Evolutionary conservation across 1,140 invertebrate species (phyloP), one percentile per base, ranked within the genome.

Genomic region (Zaprionus capensis): DNA sequence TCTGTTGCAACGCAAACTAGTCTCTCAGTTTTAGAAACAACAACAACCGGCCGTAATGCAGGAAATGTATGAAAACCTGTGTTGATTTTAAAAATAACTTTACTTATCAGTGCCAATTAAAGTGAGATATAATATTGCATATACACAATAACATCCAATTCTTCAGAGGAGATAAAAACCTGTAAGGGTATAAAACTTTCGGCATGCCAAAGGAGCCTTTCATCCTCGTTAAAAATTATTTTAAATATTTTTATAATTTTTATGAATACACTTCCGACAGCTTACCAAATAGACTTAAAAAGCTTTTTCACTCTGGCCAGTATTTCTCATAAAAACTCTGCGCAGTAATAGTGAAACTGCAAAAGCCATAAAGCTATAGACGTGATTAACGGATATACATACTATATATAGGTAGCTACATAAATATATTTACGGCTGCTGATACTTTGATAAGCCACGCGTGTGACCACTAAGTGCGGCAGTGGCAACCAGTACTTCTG

Each of bases 371-470:
- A 46, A 46, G 20, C 46, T 51, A 12, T 51, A 51, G 12, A 51
- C 11, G 46, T 5, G 46, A 51, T 51, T 24, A 22, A 12, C 20
- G 20, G 22, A 51, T 24, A 51, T 49, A 49, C 9, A 34, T 34
- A 34, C 31, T 5, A 41, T 3, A n/a, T 41, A 41, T n/a, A 41
- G 14, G 38, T 34, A 34, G 31, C 3, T 34, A 5, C 38, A 51
- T 51, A 24, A 14, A 51, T 24, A 51, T 7, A 51, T 51, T 51
- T 51, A 51, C 20, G 4, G 46, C 46, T 24, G 63, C 41, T 72
- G 63, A 68, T 61, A 77, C 82, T 86, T 86, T 86, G 82, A 86
- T 80, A 86, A 86, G 70, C 72, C 76, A 86, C 69, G 82, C 82
- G 83, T 87, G 83, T 80, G 58, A 68, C 66, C 72, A 65, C 31